These are phyloP conservation scores for Ptychadena robeensis DNA, from an alignment of 2,797 vertebrate species.

Conservation along the genomic window DNA sequence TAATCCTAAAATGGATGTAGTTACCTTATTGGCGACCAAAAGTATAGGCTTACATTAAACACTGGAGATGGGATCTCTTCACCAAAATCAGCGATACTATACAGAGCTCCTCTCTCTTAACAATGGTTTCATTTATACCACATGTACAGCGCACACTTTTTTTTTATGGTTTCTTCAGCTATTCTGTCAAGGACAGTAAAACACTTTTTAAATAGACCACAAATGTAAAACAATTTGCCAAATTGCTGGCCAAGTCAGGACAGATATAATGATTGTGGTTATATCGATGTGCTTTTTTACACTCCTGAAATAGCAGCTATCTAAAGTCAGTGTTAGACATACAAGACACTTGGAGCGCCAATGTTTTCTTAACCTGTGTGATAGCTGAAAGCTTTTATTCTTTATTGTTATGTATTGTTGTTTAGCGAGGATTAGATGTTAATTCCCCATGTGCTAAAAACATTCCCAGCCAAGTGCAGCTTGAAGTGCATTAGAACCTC, in stretches of 20 bases:
- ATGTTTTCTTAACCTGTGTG: constrained; percentile 44
- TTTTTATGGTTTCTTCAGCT: constrained; percentile 24
- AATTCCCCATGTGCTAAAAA: constrained; percentile 23
- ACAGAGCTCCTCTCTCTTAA: not conserved
- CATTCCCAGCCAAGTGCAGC: constrained; percentile 26
- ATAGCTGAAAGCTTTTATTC: constrained; percentile 36
- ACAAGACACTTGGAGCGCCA: constrained; percentile 18
- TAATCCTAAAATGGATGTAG: not conserved
- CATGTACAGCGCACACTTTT: constrained; percentile 4
- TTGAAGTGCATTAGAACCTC: constrained; percentile 25
- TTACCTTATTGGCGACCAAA: not conserved
- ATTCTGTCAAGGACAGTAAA: constrained; percentile 44
- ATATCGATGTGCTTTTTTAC: constrained; percentile 34
- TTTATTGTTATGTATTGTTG: constrained; percentile 9
- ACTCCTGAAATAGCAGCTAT: constrained; percentile 42
- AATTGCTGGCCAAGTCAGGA: constrained; percentile 20
- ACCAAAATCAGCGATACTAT: not conserved
- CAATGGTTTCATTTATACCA: constrained; percentile 31
- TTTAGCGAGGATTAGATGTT: constrained; percentile 40
- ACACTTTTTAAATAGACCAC: constrained; percentile 39
- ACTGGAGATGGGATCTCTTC: not conserved
- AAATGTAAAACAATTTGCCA: constrained; percentile 42
- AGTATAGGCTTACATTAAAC: not conserved
- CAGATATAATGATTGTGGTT: constrained; percentile 47
- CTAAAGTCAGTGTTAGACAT: constrained; percentile 27